Evolutionary conservation across 2,888 invertebrate genomes (phyloP), one percentile per base, ranked within the genome.

Genomic region (Leptopterna dolabrata): DNA sequence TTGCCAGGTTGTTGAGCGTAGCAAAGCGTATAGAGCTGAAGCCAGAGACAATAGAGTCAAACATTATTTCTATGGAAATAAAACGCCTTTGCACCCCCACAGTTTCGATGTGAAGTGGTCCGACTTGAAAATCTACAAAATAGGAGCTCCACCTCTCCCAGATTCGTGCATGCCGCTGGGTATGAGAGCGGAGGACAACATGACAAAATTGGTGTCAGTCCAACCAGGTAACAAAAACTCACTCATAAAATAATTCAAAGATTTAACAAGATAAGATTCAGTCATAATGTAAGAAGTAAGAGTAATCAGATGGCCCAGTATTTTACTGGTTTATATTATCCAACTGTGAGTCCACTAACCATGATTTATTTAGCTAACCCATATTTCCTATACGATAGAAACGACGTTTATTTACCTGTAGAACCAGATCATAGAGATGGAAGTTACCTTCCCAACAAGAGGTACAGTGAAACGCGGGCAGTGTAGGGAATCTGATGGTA

Each of bases 161-260:
- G 97, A 97, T 91, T 98, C 98, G 1, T 98, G 98, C 92, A 95
- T 99, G 95, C 99, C 99, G 0, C 94, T 98, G 87, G 99, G 99
- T 81, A 98, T 98, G 97, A 97, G 97, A 91, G 92, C 95, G 0
- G 96, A 96, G 91, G 98, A 99, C 92, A 97, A 97, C 91, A 93
- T 96, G 89, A 98, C 97, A 0, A 97, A 97, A 93, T 93, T 98
- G 84, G 97, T 98, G 43, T 93, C 95, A 0, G 95, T 98, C 51
- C 94, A 95, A 88, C 96, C 97, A 0, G 94, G 96, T 91, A 91
- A 63, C 7, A 7, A 36, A 4, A 7, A 7, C 36, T 36, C n/a
- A n/a, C n/a, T n/a, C n/a, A n/a, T n/a, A n/a, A n/a, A n/a, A n/a
- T n/a, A n/a, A n/a, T n/a, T n/a, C n/a, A n/a, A n/a, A n/a, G n/a